phyloP scores from a whole-genome alignment of 2,113 vertebrate genomes.

The Ceratotherium simum region DNA sequence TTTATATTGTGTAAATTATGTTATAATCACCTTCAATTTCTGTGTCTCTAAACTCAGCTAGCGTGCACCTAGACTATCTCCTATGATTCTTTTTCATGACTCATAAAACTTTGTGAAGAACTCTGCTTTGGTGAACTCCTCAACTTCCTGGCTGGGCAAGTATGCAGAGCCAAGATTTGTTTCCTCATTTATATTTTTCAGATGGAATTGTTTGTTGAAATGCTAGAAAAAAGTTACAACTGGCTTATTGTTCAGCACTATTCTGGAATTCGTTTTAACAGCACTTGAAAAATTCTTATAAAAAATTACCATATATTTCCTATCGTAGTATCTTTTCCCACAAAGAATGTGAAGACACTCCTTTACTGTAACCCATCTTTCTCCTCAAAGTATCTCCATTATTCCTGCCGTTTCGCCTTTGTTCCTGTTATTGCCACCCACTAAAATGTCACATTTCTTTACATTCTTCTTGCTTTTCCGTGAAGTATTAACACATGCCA shows the following conservation, averaged over 20 bases:
- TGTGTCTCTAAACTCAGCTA: not conserved
- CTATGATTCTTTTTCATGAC: not conserved
- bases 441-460: not conserved
- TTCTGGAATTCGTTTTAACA: not conserved
- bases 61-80: not conserved
- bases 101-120: not conserved
- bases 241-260: not conserved
- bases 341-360: not conserved
- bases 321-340: not conserved
- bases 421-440: not conserved
- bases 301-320: not conserved
- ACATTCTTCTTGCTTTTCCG: not conserved
- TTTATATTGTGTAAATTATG: not conserved
- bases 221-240: not conserved
- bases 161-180: not conserved
- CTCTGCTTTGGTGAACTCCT: not conserved
- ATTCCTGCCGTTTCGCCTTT: not conserved
- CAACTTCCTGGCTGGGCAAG: not conserved
- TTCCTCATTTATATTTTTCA: slow-evolving; percentile 29
- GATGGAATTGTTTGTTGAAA: not conserved
- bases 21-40: not conserved
- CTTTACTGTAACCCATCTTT: not conserved
- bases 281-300: not conserved
- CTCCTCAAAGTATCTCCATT: not conserved
- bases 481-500: not conserved